Base-by-base conservation (phyloP, 2,888 invertebrate species). In the Physocephala rufipes region DNA sequence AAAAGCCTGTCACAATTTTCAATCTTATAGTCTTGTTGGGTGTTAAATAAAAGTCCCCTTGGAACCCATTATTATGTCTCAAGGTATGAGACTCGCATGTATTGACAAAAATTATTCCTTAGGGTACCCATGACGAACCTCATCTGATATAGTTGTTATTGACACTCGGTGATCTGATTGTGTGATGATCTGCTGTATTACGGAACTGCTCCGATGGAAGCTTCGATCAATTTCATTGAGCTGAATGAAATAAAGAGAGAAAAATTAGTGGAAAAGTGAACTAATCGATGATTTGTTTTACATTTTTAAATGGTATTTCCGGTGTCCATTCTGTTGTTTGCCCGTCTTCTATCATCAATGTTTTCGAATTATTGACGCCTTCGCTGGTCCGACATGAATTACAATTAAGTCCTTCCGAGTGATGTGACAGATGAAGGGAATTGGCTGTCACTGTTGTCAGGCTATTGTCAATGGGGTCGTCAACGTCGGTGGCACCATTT, bases 231-330 rank as follows among this genome's bases (percentile, higher is more conserved):
- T 82, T 67, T 84, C 83, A 71, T 83, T 86, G 0, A 86, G 77
- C 86, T 86, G 75, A 16, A 78, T 77, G 68, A 70, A 71, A 74
- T 7, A 9, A 36, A 36, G 36, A 9, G 9, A 9, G 36, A 36
- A 9, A 9, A 36, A 9, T 4, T 7, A 9, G 36, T 7, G 36
- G 36, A 36, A 9, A 36, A 36, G 36, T 7, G 9, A 24, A 12
- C 55, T 16, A 12, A 62, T 43, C 19, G 16, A 3, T 36, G 16
- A 36, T 43, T 36, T 19, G 9, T 3, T n/a, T n/a, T 88, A 95
- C 95, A 87, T 95, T 95, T 87, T 93, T 93, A 83, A 96, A 96
- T 1, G 95, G 96, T 84, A 95, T 94, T 87, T 96, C 96, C 0
- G 96, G 95, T 26, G 91, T 95, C 95, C 95, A 96, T 79, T 95